Percentiles rank a stretch among this genome's conserved stretches.
Conservation (phyloP, 2,797 vertebrate species). For the Muscicapa striata region DNA sequence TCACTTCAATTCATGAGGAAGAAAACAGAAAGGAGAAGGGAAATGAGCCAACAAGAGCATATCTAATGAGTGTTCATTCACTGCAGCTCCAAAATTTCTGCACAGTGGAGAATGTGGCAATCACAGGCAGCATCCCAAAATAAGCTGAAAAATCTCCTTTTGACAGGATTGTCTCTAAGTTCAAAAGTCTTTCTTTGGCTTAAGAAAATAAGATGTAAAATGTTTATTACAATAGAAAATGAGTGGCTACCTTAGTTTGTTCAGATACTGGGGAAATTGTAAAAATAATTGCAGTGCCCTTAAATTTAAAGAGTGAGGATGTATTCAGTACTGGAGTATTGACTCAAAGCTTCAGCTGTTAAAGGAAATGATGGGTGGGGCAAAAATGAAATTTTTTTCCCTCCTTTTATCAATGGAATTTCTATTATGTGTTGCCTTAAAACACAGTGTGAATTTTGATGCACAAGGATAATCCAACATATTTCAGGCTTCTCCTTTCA, state of each 20-base stretch:
- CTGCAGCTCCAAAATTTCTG: not conserved
- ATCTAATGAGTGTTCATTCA: not conserved
- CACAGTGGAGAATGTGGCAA: not conserved
- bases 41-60: conserved; percentile 17
- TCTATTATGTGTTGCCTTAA: not conserved
- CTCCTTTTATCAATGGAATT: not conserved
- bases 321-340: not conserved
- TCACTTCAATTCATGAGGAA: not conserved
- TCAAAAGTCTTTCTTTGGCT: not conserved
- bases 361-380: not conserved
- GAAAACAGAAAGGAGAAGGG: not conserved
- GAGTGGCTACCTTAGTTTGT: not conserved
- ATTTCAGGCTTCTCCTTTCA: not conserved
- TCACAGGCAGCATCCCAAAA: not conserved
- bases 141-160: conserved; percentile 26
- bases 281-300: not conserved
- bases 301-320: not conserved
- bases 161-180: not conserved
- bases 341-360: not conserved
- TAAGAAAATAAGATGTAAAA: conserved; percentile 17
- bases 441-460: not conserved
- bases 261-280: not conserved
- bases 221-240: conserved; percentile 3
- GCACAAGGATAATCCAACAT: not conserved
- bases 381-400: not conserved